phyloP scores from a whole-genome alignment of 2,888 invertebrate genomes.

The Allacma fusca region DNA sequence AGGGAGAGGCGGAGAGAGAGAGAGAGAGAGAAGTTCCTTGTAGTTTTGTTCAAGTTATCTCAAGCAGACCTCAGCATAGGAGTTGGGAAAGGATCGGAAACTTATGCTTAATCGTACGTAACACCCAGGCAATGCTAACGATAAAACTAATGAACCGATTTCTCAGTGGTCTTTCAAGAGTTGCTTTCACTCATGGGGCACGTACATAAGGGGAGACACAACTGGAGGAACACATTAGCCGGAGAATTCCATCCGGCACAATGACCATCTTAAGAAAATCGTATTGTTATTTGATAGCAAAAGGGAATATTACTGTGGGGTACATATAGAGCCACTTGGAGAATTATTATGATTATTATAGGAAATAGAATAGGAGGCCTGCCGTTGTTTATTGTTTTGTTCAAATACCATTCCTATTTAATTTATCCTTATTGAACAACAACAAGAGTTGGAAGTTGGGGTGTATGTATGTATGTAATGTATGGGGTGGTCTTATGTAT shows the following conservation, averaged over 20 bases:
- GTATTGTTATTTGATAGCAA: constrained; percentile 16
- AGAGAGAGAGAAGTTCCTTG: no score
- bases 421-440: constrained; percentile 7
- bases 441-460: neutral
- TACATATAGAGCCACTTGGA: neutral
- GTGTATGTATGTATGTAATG: no score
- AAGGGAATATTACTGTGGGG: neutral
- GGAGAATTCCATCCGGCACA: constrained; percentile 15
- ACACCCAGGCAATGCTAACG: constrained; percentile 3
- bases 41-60: no score
- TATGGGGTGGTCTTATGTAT: no score
- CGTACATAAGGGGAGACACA: neutral
- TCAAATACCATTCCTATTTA: constrained; percentile 9
- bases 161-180: constrained; percentile 3
- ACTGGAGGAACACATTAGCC: neutral
- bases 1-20: no score
- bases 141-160: constrained; percentile 18
- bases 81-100: neutral
- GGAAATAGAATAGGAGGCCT: neutral
- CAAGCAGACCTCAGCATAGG: no score
- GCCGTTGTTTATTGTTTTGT: neutral
- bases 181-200: neutral
- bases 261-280: constrained; percentile 23
- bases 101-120: constrained; percentile 16
- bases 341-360: constrained; percentile 20